Evolutionary conservation across 2,113 vertebrate genomes (phyloP), one percentile per base, ranked within the genome.

Genomic region (Mormyrus lacerda): DNA sequence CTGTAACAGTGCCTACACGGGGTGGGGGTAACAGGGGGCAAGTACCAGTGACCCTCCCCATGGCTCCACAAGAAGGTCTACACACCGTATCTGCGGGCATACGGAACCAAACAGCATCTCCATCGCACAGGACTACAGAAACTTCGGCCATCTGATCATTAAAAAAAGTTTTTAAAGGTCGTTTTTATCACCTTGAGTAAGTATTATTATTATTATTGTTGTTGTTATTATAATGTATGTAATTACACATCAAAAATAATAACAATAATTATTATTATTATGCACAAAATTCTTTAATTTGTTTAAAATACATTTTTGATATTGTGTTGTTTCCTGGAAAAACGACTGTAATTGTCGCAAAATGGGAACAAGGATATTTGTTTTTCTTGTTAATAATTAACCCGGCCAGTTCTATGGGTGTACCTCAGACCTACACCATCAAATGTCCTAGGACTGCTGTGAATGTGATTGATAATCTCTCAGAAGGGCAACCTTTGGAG

Each of bases 141-240:
- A 95, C 93, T 0, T 90, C 91, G 11, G 90, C 94, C 11, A 90
- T 94, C 15, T 95, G 90, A 90, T 13, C 58, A 84, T 24, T 39
- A 69, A 87, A 91, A 88, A 31, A 76, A 48, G 89, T 53, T 55
- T 48, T 69, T 19, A 45, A 48, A 15, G 3, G 39, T 51, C 44
- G 31, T 79, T 55, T 45, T 69, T 24, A 83, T 88, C 39, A 51
- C 35, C 31, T 79, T 35, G 44, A 24, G 82, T 84, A 45, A 84
- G 82, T 84, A 84, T 84, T n/a, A 10, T 47, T 47, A n/a, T 65
- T 61, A 61, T 61, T 85, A 48, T 48, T 83, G 0, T 45, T 44
- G 1, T 83, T 39, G 21, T 79, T 76, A 39, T 39, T 39, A 19
- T 79, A n/a, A n/a, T n/a, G n/a, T n/a, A n/a, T n/a, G n/a, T n/a